Base-by-base conservation (phyloP, 2,797 vertebrate genomes). In the Potorous gilbertii region DNA sequence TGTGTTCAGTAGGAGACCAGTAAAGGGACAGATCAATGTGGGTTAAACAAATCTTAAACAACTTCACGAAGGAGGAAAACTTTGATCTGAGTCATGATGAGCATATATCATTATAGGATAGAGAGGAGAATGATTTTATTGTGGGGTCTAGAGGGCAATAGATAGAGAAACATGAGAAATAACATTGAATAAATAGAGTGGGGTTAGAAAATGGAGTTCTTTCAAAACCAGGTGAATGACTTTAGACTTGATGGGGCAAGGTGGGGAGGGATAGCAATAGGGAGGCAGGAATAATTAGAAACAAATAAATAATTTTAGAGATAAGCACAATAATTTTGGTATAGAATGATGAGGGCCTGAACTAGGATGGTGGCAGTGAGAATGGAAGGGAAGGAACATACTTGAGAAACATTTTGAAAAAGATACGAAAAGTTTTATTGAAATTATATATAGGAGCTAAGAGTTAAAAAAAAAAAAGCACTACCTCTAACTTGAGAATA, bases 401-500 rank as follows among this genome's bases (percentile, higher is more conserved):
- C 9, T 90, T 21, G 74, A 89, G 59, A 50, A 50, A 10, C 50
- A 24, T 55, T 90, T 56, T 91, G 54, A 94, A 89, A 18, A 13
- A 92, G 90, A 96, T 10, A 31, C 31, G 46, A 95, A 81, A 92
- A 89, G 34, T 59, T 9, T 91, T 0, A n/a, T 56, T 57, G 24
- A 62, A 27, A 90, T 40, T 55, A 93, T 28, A 57, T 9, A 9
- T 27, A 74, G 34, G 18, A 97, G 10, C 34, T 56, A 24, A 54
- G 13, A 10, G 74, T 56, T 93, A 91, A 90, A 87, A 18, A 90
- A 57, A 46, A 13, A 16, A 62, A 52, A 50, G 92, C 28, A n/a
- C 54, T 34, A 52, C 27, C 93, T 92, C 46, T 40, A 46, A 54
- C 46, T 96, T 92, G 59, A 93, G 92, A 94, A 56, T 57, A 87